Evolutionary conservation across 1,140 invertebrate species (phyloP).

Genomic region (Cotesia typhae): DNA sequence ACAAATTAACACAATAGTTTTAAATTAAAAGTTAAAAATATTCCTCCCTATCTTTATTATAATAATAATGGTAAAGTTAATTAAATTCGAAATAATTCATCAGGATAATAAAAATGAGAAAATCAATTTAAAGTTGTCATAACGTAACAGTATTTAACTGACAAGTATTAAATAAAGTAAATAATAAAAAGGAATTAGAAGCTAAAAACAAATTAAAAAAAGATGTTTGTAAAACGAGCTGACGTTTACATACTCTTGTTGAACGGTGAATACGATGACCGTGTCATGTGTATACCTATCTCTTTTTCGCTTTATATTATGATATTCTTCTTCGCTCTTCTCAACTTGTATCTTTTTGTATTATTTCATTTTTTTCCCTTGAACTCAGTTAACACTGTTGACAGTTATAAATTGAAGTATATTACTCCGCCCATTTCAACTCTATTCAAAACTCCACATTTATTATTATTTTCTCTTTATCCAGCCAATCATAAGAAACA

Average conservation of each 20-base stretch:
- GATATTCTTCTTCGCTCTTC: neutral
- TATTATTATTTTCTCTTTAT: slow-evolving; percentile 1
- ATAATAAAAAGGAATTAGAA: no score
- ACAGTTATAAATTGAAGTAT: slow-evolving; percentile 55
- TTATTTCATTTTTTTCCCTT: slow-evolving; percentile 8
- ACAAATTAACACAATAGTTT: neutral
- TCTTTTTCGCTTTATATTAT: neutral
- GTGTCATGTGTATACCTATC: slow-evolving; percentile 39
- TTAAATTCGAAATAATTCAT: no score
- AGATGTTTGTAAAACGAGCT: slow-evolving; percentile 10
- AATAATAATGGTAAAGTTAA: no score
- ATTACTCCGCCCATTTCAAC: slow-evolving; percentile 41
- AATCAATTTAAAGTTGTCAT: no score
- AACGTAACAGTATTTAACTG: no score
- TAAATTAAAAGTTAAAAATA: no score
- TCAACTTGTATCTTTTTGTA: slow-evolving; percentile 1
- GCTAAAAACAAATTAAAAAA: slow-evolving; percentile 4
- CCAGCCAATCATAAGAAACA: no score
- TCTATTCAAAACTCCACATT: slow-evolving; percentile 3
- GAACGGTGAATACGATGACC: slow-evolving; percentile 36
- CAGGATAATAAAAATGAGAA: no score
- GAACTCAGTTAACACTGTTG: slow-evolving; percentile 25
- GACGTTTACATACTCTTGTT: slow-evolving; percentile 7
- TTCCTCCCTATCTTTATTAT: no score
- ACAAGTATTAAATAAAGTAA: no score